Evolutionary conservation across 1,140 invertebrate genomes (phyloP).

Genomic region (Hycleus phaleratus): DNA sequence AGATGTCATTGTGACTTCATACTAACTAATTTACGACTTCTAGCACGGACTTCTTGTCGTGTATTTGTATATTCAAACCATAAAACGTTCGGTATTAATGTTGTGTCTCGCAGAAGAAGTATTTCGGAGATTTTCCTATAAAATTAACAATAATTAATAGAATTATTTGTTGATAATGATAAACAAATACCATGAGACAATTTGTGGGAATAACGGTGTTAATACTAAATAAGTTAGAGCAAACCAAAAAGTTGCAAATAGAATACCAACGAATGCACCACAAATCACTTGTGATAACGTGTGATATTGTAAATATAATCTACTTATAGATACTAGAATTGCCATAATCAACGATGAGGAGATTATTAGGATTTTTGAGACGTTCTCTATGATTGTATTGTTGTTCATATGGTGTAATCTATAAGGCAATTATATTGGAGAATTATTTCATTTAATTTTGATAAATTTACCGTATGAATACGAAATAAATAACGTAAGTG

Average conservation of each 20-base stretch:
- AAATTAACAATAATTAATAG: constrained; percentile 15
- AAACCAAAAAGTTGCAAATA: constrained; percentile 49
- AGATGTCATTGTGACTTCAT: constrained; percentile 82
- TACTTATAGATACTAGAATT: constrained; percentile 56
- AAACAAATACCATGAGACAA: constrained; percentile 72
- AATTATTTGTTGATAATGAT: neutral
- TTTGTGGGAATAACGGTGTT: constrained; percentile 77
- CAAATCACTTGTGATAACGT: constrained; percentile 73
- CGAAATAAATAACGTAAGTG: constrained; percentile 76
- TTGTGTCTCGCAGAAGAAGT: constrained; percentile 79
- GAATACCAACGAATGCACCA: constrained; percentile 51
- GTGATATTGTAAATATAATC: constrained; percentile 84
- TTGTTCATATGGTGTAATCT: constrained; percentile 77
- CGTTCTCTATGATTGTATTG: constrained; percentile 63
- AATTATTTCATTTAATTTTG: neutral
- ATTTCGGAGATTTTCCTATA: constrained; percentile 80
- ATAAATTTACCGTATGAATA: constrained; percentile 68
- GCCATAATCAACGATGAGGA: constrained; percentile 53
- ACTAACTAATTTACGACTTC: constrained; percentile 74
- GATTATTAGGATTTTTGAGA: constrained; percentile 63
- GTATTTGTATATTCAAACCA: constrained; percentile 94
- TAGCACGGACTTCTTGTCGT: constrained; percentile 68
- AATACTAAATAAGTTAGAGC: constrained; percentile 67
- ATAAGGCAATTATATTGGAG: constrained; percentile 27
- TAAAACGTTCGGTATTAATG: constrained; percentile 85